Evolutionary conservation across 2,797 vertebrate genomes (phyloP).

Genomic region (Discoglossus pictus): DNA sequence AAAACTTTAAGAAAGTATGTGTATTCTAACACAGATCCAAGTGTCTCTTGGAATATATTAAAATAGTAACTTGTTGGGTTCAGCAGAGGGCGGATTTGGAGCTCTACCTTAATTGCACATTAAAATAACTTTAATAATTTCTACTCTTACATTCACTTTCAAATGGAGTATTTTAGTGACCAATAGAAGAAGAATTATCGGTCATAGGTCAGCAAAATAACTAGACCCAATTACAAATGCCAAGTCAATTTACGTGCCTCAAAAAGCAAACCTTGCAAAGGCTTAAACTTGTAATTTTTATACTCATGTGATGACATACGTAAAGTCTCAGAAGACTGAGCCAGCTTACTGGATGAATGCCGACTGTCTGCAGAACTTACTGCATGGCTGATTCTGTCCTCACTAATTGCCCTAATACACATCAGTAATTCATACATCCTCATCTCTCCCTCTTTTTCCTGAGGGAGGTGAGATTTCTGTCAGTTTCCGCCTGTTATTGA

Average conservation of each 20-base stretch:
- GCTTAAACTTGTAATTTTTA: constrained; percentile 43
- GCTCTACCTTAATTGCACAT: too few relatives aligned
- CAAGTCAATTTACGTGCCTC: constrained; percentile 28
- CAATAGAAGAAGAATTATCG: too few relatives aligned
- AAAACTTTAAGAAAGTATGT: too few relatives aligned
- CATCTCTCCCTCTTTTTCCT: constrained; percentile 16
- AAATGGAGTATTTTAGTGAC: too few relatives aligned
- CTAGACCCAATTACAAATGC: constrained; percentile 26
- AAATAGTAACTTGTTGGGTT: too few relatives aligned
- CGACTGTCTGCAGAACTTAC: constrained; percentile 28
- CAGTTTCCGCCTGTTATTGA: constrained; percentile 36
- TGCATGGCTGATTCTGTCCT: constrained; percentile 48
- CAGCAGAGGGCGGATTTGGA: too few relatives aligned
- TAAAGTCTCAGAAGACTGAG: constrained; percentile 30
- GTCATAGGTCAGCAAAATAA: too few relatives aligned
- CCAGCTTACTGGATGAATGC: constrained; percentile 37
- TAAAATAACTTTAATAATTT: too few relatives aligned
- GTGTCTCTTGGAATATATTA: too few relatives aligned
- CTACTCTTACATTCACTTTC: too few relatives aligned
- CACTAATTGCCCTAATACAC: constrained; percentile 51
- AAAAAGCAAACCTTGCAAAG: constrained; percentile 19
- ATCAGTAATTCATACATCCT: constrained; percentile 48
- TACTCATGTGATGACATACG: constrained; percentile 39
- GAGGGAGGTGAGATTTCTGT: constrained; percentile 37
- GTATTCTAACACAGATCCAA: too few relatives aligned